A percentile compares a stretch with the other conserved stretches of the same genome.
phyloP scores from a whole-genome alignment of 2,797 vertebrate genomes.

The Diglossa cyanea region DNA sequence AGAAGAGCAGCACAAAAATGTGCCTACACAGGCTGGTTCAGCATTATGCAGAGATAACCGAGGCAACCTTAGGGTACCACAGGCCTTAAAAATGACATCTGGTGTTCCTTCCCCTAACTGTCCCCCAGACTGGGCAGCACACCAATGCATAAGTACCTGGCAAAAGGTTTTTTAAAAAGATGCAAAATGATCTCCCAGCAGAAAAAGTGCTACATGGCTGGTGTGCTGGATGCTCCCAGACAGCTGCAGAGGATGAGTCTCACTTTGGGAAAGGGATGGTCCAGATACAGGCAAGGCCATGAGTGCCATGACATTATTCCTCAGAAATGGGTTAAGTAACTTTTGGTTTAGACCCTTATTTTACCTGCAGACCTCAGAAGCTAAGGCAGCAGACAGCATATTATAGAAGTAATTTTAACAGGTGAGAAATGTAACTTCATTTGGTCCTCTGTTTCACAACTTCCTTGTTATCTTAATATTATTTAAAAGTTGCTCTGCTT shows the following conservation, averaged over 20 bases:
- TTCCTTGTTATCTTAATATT: background rate
- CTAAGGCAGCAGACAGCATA: background rate
- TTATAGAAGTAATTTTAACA: background rate
- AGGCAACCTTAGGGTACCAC: background rate
- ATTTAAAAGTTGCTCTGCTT: slow-evolving; percentile 22
- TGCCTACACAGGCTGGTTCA: background rate
- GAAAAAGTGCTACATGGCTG: background rate
- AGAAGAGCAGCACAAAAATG: background rate
- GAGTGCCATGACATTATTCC: background rate
- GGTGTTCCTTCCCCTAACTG: background rate
- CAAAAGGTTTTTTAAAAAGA: background rate
- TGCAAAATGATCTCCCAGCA: background rate
- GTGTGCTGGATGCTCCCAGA: background rate
- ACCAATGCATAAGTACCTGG: background rate
- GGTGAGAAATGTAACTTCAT: background rate
- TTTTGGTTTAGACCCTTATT: background rate
- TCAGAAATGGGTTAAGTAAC: background rate
- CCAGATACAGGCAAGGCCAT: background rate
- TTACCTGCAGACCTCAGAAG: background rate
- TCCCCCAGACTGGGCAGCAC: background rate
- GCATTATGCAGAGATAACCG: background rate
- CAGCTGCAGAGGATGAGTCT: background rate
- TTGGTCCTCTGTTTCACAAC: background rate
- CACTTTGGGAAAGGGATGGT: background rate
- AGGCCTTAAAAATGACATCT: background rate